Conservation (phyloP, 2,888 invertebrate genomes). For the Drosophila prostipennis region DNA sequence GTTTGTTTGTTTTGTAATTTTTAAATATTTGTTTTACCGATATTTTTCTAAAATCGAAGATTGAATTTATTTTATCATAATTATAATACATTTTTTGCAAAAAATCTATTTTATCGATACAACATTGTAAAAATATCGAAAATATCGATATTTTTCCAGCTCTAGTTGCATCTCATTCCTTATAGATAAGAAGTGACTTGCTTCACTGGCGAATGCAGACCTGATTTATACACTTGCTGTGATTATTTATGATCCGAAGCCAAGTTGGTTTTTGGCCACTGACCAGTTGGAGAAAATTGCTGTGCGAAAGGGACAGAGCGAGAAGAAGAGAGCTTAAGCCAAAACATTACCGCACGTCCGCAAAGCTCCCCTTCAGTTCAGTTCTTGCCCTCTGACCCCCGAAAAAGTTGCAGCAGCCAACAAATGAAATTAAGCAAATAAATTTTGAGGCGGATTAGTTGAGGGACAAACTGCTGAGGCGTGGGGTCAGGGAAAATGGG, state of each 20-base stretch:
- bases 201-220: conserved; percentile 2
- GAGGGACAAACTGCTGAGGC: conserved; percentile 16
- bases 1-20: no score
- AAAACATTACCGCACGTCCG: conserved; percentile 68
- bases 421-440: conserved; percentile 79
- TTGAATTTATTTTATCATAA: no score
- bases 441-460: conserved; percentile 74
- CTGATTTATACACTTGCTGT: conserved; percentile 35
- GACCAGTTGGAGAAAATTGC: conserved; percentile 38
- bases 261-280: conserved; percentile 40
- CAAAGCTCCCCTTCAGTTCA: conserved; percentile 40
- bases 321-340: conserved; percentile 60
- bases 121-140: no score
- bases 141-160: no score
- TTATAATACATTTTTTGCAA: no score
- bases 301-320: not conserved
- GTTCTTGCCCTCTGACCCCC: conserved; percentile 13
- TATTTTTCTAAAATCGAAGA: no score
- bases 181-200: not conserved
- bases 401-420: conserved; percentile 55
- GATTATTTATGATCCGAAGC: conserved; percentile 40
- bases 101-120: no score
- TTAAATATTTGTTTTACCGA: no score
- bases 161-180: not conserved
- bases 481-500: conserved; percentile 5